These are phyloP conservation scores for Rapana venosa DNA, from an alignment of 2,888 invertebrate genomes.

Conservation along the genomic window DNA sequence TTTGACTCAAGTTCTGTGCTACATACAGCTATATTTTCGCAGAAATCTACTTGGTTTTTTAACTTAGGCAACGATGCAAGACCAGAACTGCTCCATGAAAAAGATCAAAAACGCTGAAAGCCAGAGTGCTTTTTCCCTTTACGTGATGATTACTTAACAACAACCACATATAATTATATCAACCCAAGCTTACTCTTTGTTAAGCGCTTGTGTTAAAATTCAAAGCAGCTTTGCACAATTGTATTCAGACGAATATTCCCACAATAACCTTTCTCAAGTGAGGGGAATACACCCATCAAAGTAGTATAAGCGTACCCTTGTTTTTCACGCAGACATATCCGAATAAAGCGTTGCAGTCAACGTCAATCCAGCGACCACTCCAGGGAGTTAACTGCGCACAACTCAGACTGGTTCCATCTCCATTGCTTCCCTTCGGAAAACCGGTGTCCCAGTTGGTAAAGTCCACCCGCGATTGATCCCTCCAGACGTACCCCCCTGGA, in stretches of 20 bases:
- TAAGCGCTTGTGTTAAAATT: neutral
- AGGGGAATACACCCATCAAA: neutral
- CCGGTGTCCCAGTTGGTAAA: conserved; percentile 62
- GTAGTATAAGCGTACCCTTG: conserved; percentile 52
- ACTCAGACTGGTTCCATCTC: conserved; percentile 55
- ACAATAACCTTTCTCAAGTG: neutral
- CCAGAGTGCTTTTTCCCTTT: too few species aligned
- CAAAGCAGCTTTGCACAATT: neutral
- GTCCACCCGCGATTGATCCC: conserved; percentile 58
- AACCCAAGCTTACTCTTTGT: too few species aligned
- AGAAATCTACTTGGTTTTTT: too few species aligned
- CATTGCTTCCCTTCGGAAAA: conserved; percentile 57
- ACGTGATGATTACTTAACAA: too few species aligned
- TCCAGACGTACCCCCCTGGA: conserved; percentile 64
- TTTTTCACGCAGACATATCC: conserved; percentile 62
- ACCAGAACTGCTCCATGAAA: too few species aligned
- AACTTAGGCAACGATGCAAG: too few species aligned
- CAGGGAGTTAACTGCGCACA: conserved; percentile 62
- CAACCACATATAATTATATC: too few species aligned
- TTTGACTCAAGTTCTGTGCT: too few species aligned
- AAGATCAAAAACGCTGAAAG: too few species aligned
- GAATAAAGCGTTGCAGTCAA: conserved; percentile 57
- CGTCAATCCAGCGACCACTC: conserved; percentile 66
- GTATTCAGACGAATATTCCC: neutral
- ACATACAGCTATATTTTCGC: too few species aligned